Base-by-base conservation (phyloP, 1,140 invertebrate genomes). In the Drosophila hydei region DNA sequence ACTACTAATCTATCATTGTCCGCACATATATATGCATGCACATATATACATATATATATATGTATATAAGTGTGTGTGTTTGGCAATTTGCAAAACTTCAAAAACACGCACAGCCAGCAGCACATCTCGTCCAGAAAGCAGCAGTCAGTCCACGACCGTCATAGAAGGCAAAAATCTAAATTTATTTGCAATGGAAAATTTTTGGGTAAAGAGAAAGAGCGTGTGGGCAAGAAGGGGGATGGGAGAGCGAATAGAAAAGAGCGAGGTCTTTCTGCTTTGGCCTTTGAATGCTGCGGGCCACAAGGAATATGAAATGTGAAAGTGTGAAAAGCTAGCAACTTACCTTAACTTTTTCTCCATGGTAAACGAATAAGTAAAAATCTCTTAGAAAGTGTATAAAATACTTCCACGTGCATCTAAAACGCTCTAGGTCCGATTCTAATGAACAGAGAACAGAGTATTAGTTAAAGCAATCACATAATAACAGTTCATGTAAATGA, bases 1-100 rank as follows among this genome's bases (percentile, higher is more conserved):
- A 38, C 21, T 40, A 67, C 77, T 87, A 87, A 87, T 87, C 81
- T 88, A 81, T 85, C 81, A 85, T 85, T 85, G 81, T 85, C 81
- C 80, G 40, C 43, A 64, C 21, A 40, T 30, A 50, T 38, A 50
- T 30, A 63, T 23, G 55, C 4, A 16, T 40, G 23, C 30, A 18
- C 16, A n/a, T n/a, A 19, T 52, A 27, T 51, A 11, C 30, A 11
- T 30, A 16, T 67, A 14, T 43, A 54, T 54, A 27, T 64, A 42
- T 70, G 45, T 65, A 43, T 59, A 18, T 52, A 33, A 16, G 42
- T 33, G 42, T 36, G 23, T 62, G 54, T 43, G 47, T 60, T 38
- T 78, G 51, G 81, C 81, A 81, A 87, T 87, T 87, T 87, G 83
- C 81, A 81, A 88, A 87, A 81, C 83, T 88, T 87, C 83, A 87